phyloP scores from a whole-genome alignment of 2,888 invertebrate genomes.

The Crioceris asparagi region DNA sequence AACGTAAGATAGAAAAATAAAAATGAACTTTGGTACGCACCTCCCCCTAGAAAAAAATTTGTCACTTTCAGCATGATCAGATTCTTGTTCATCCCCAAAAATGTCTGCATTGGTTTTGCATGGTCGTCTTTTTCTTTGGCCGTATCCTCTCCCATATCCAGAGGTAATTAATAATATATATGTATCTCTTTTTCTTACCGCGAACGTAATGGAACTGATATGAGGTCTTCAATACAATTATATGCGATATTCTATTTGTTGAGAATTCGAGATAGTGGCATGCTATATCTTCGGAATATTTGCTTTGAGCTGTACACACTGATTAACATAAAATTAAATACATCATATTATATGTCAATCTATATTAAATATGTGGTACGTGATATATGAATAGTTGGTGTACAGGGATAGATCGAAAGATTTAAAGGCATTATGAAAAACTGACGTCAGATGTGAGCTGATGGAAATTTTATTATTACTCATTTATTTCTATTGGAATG shows the following conservation, averaged over 20 bases:
- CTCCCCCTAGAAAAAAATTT: conserved; percentile 73
- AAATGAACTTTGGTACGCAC: conserved; percentile 37
- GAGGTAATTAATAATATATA: not conserved
- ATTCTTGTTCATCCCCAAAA: conserved; percentile 59
- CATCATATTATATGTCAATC: conserved; percentile 1
- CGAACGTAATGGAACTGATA: conserved; percentile 16
- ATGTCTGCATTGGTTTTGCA: conserved; percentile 12
- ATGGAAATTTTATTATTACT: no score
- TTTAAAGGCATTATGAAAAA: no score
- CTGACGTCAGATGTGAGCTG: no score
- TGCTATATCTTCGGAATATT: conserved; percentile 9
- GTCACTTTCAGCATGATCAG: conserved; percentile 72
- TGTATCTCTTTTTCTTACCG: not conserved
- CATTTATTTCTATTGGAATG: no score
- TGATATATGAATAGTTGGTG: no score
- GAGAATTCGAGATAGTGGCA: conserved; percentile 16
- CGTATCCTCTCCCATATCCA: conserved; percentile 39
- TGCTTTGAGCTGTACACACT: conserved; percentile 7
- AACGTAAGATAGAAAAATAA: not conserved
- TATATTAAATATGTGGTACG: not conserved
- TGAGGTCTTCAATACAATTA: conserved; percentile 13
- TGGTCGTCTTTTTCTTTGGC: conserved; percentile 37
- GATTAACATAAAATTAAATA: conserved; percentile 1
- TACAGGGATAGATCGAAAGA: no score
- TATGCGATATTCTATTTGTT: conserved; percentile 19